Evolutionary conservation across 2,797 vertebrate genomes (phyloP), one percentile per base, ranked within the genome.

Genomic region (Ispidina lecontei): DNA sequence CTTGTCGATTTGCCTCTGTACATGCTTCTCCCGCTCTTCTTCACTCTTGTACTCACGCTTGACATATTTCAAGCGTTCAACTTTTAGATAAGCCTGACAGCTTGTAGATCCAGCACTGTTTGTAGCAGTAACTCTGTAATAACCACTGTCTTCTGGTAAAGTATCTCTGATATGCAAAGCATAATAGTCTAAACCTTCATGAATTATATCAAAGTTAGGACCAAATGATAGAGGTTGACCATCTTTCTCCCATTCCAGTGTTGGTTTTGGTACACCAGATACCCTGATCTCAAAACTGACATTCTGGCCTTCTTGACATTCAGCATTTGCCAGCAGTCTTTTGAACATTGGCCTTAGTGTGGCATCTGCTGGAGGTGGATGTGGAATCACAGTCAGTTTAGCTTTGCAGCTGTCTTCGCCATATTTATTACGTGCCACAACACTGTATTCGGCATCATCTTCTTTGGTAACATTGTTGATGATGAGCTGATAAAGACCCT

Each of bases 271-370:
- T 89, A 98, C 98, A 49, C 99, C 99, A 56, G 99, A 99, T 41
- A 99, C 99, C 93, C 99, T 98, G 67, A 99, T 99, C 96, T 99
- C 99, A 98, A 99, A 99, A 92, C 99, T 98, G 60, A 98, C 96
- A 25, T 98, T 98, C 82, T 99, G 99, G 76, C 99, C 98, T 97
- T 99, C 99, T 86, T 97, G 98, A 94, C 99, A 99, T 93, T 99
- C 99, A 26, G 98, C 96, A 64, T 99, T 99, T 91, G 99, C 99
- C 55, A 99, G 98, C 54, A 99, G 95, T 26, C 99, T 98, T 97
- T 99, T 99, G 96, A 99, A 99, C 99, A 99, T 99, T 81, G 99
- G 99, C 94, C 99, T 98, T 84, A 99, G 93, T 7, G 99, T 99
- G 56, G 98, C 98, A 58, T 99, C 99, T 94, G 98, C 98, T 77